Evolutionary conservation across 1,140 invertebrate genomes (phyloP).

Genomic region (Geopemphigus sp.): DNA sequence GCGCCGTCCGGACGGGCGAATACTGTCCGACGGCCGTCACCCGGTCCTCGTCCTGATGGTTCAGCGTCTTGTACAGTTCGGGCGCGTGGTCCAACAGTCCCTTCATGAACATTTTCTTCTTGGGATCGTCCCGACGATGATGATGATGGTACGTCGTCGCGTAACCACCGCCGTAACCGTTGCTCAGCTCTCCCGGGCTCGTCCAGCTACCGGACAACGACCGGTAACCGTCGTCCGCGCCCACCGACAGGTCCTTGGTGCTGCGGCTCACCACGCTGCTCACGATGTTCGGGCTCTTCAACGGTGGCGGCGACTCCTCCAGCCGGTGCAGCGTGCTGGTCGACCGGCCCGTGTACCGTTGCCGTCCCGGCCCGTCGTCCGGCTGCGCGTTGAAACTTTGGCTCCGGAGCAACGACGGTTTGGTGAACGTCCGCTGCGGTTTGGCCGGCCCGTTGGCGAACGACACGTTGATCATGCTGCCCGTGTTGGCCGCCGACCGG

Average conservation of each 20-base stretch:
- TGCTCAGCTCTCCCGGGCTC: slow-evolving; percentile 25
- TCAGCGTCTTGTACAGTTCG: slow-evolving; percentile 70
- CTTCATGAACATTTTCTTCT: slow-evolving; percentile 65
- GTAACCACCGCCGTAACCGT: neutral
- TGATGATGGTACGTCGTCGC: too few relatives aligned
- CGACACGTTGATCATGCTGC: slow-evolving; percentile 73
- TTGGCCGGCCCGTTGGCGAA: slow-evolving; percentile 71
- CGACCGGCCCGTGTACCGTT: slow-evolving; percentile 52
- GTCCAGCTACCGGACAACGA: slow-evolving; percentile 34
- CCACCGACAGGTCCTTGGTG: slow-evolving; percentile 65
- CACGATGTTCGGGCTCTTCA: slow-evolving; percentile 80
- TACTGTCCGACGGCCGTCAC: neutral
- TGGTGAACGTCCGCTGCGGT: slow-evolving; percentile 69
- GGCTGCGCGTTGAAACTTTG: slow-evolving; percentile 82
- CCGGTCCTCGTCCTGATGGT: slow-evolving; percentile 62
- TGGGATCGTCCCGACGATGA: slow-evolving; percentile 40
- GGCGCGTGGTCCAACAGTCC: slow-evolving; percentile 71
- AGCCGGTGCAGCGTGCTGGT: slow-evolving; percentile 63
- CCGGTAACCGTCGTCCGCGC: slow-evolving; percentile 55
- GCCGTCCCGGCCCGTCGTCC: too few relatives aligned
- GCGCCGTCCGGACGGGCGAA: slow-evolving; percentile 51
- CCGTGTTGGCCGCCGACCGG: slow-evolving; percentile 56
- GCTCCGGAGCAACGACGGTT: slow-evolving; percentile 70
- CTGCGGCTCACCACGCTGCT: slow-evolving; percentile 74
- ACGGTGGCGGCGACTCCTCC: slow-evolving; percentile 67